These are phyloP conservation scores for Clusia tigrina DNA, from an alignment of 2,888 invertebrate genomes.

Conservation along the genomic window DNA sequence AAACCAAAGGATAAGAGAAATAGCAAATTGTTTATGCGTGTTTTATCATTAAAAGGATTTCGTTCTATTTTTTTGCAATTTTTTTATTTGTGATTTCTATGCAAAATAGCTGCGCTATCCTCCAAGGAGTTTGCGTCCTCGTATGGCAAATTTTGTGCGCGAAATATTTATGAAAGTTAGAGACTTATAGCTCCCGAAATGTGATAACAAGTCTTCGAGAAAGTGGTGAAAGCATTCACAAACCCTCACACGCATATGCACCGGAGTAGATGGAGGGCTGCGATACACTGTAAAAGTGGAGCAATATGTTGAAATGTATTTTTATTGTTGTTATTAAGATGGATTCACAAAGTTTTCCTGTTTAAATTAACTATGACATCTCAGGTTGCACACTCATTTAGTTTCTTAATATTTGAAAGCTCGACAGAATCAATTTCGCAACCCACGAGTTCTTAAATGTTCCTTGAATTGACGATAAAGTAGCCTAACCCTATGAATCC, in stretches of 20 bases:
- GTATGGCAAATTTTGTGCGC: background rate
- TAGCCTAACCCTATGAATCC: no score
- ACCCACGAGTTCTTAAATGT: no score
- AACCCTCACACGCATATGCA: no score
- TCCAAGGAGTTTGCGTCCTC: background rate
- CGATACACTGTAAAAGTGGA: background rate
- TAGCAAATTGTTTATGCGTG: slow-evolving; percentile 43
- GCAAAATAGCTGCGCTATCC: slow-evolving; percentile 7
- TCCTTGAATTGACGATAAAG: no score
- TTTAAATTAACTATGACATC: no score
- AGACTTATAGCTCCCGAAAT: background rate
- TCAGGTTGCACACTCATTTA: no score
- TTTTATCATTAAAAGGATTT: slow-evolving; percentile 43
- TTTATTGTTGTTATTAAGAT: no score
- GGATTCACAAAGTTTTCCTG: no score
- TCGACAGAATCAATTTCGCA: no score
- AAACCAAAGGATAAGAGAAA: slow-evolving; percentile 14
- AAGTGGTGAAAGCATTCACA: background rate
- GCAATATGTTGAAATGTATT: no score
- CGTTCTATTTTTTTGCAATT: background rate
- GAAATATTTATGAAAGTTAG: background rate
- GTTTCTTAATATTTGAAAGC: no score
- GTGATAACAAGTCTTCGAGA: background rate
- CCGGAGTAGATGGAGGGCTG: background rate
- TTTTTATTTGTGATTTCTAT: slow-evolving; percentile 7